Evolutionary conservation across 92 coral and sea anemone species (phyloP).

Genomic region (Pocillopora grandis): DNA sequence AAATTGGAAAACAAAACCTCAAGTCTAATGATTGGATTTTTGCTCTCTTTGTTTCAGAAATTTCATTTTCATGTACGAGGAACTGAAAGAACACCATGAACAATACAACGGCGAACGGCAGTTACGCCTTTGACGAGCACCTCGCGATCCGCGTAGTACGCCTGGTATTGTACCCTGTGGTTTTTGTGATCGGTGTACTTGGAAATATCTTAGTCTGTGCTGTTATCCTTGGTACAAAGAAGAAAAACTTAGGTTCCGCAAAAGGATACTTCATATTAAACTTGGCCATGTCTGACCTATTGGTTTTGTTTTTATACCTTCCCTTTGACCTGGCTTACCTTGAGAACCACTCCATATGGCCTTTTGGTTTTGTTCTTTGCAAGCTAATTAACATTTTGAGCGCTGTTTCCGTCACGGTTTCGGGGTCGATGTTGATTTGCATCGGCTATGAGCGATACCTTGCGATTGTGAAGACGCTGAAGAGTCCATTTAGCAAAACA

Average conservation of each 20-base stretch:
- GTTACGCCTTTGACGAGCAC: slow-evolving; percentile 38
- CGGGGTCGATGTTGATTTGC: slow-evolving; percentile 71
- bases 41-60: slow-evolving; percentile 5
- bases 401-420: slow-evolving; percentile 73
- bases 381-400: slow-evolving; percentile 71
- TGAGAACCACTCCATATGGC: slow-evolving; percentile 76
- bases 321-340: slow-evolving; percentile 83
- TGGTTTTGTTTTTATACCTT: slow-evolving; percentile 66
- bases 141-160: slow-evolving; percentile 69
- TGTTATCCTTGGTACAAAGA: slow-evolving; percentile 50
- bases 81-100: slow-evolving; percentile 34
- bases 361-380: slow-evolving; percentile 75
- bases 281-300: slow-evolving; percentile 75
- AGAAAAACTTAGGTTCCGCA: slow-evolving; percentile 55
- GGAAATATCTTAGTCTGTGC: slow-evolving; percentile 74
- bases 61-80: not conserved
- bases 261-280: slow-evolving; percentile 80
- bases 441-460: slow-evolving; percentile 74
- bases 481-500: slow-evolving; percentile 46
- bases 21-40: not conserved
- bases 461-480: slow-evolving; percentile 68
- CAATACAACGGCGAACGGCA: slow-evolving; percentile 39
- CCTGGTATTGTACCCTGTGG: slow-evolving; percentile 65
- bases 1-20: not conserved
- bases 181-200: slow-evolving; percentile 68